Evolutionary conservation across 92 coral and sea anemone species (phyloP).

Genomic region (Phenganax marumi): DNA sequence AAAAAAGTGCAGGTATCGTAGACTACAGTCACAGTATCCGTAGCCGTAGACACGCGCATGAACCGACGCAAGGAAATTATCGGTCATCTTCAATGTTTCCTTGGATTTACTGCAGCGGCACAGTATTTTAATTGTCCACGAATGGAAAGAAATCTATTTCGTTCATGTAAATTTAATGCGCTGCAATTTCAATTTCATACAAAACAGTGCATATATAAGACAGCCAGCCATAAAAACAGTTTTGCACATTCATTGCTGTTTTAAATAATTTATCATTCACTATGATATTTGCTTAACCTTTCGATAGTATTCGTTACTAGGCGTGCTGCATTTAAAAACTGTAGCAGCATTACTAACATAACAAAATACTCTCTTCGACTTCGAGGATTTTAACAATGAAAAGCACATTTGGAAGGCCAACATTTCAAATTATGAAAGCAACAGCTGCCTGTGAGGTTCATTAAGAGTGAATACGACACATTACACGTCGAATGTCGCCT

Average conservation of each 20-base stretch:
- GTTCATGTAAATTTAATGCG: no score
- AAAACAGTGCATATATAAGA: background rate
- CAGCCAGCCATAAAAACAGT: background rate
- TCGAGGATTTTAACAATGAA: background rate
- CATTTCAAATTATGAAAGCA: background rate
- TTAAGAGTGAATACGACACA: constrained; percentile 1
- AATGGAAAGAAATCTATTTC: no score
- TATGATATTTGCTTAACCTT: background rate
- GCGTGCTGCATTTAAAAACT: background rate
- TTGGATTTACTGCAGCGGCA: no score
- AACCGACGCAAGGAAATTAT: no score
- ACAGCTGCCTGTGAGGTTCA: background rate
- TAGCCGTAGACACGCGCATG: no score
- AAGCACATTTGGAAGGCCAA: background rate
- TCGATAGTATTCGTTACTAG: no score
- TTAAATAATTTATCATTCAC: constrained; percentile 9
- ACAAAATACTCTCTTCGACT: background rate
- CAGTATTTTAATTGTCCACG: no score
- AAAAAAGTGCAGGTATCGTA: no score
- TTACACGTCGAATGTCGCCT: background rate
- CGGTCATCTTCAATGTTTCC: no score
- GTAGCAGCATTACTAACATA: background rate
- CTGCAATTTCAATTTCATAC: no score
- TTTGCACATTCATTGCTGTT: background rate
- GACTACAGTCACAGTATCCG: no score